These are phyloP conservation scores for Nemotelus pantherinus DNA, from an alignment of 2,888 invertebrate genomes.

Conservation along the genomic window DNA sequence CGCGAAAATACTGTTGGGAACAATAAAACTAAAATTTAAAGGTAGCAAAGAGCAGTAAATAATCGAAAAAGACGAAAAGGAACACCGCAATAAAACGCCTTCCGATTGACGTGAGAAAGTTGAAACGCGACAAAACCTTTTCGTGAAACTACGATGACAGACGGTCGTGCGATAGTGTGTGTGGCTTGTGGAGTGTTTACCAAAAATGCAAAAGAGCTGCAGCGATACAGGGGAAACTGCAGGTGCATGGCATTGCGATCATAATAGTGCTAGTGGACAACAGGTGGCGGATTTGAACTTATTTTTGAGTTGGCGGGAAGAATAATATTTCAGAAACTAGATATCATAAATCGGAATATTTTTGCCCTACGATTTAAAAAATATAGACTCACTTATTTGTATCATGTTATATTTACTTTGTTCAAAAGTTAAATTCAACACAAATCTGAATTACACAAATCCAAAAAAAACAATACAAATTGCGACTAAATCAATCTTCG, in stretches of 20 bases:
- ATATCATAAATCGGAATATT: too few species aligned
- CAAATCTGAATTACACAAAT: too few species aligned
- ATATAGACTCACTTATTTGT: too few species aligned
- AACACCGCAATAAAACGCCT: slow-evolving; percentile 1
- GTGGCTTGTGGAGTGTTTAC: not conserved
- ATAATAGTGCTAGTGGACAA: slow-evolving; percentile 5
- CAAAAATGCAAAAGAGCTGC: not conserved
- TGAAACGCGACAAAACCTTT: slow-evolving; percentile 42
- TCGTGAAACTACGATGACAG: slow-evolving; percentile 31
- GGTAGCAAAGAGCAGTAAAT: slow-evolving; percentile 7
- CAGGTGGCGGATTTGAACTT: slow-evolving; percentile 6
- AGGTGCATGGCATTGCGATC: slow-evolving; percentile 23
- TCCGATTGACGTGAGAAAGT: slow-evolving; percentile 36
- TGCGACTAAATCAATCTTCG: too few species aligned
- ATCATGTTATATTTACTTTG: too few species aligned
- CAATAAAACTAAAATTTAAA: not conserved
- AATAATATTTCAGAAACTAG: too few species aligned
- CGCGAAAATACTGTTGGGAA: not conserved
- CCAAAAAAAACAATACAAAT: too few species aligned
- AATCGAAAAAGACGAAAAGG: slow-evolving; percentile 10
- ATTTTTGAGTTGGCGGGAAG: not conserved
- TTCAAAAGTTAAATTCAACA: too few species aligned
- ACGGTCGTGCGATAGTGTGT: not conserved
- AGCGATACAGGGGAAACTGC: slow-evolving; percentile 5
- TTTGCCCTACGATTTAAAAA: too few species aligned